Percentiles rank a stretch among this genome's conserved stretches.
phyloP scores from a whole-genome alignment of 1,140 invertebrate genomes.

The Lepidostoma basale region DNA sequence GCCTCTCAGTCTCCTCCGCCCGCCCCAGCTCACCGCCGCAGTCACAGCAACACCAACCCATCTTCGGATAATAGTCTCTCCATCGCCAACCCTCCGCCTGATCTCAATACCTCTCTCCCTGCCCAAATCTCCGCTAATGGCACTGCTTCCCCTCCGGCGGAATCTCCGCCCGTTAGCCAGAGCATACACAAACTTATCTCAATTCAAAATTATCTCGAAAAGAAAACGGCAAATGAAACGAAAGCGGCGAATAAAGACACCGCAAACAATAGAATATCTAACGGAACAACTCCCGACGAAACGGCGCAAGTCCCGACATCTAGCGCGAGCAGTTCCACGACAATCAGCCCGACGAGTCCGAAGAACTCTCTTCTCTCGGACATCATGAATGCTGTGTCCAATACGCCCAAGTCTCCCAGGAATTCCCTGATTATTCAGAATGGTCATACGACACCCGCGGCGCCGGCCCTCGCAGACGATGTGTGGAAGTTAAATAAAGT shows the following conservation, averaged over 20 bases:
- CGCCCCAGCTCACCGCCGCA: slow-evolving; percentile 39
- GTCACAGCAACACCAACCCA: slow-evolving; percentile 45
- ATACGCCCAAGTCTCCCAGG: slow-evolving; percentile 37
- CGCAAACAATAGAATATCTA: slow-evolving; percentile 36
- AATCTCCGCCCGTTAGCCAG: slow-evolving; percentile 4
- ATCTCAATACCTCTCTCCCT: slow-evolving; percentile 51
- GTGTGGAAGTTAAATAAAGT: slow-evolving; percentile 41
- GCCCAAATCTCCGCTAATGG: slow-evolving; percentile 39
- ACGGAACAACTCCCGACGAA: background rate
- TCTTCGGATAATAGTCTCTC: slow-evolving; percentile 35
- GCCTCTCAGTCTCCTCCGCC: slow-evolving; percentile 51
- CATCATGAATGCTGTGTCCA: slow-evolving; percentile 26
- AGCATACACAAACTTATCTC: slow-evolving; percentile 33
- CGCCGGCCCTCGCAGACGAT: slow-evolving; percentile 15
- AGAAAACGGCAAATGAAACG: slow-evolving; percentile 20
- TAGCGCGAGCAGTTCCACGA: slow-evolving; percentile 34
- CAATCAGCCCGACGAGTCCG: slow-evolving; percentile 39
- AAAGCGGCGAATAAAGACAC: slow-evolving; percentile 6
- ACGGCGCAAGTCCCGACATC: background rate
- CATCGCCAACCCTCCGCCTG: slow-evolving; percentile 32
- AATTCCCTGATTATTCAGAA: slow-evolving; percentile 37
- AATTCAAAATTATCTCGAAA: slow-evolving; percentile 39
- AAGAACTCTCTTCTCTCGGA: slow-evolving; percentile 35
- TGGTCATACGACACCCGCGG: slow-evolving; percentile 1
- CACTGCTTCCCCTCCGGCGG: background rate